These are phyloP conservation scores for Euwallacea fornicatus DNA, from an alignment of 1,140 invertebrate genomes.

Conservation along the genomic window DNA sequence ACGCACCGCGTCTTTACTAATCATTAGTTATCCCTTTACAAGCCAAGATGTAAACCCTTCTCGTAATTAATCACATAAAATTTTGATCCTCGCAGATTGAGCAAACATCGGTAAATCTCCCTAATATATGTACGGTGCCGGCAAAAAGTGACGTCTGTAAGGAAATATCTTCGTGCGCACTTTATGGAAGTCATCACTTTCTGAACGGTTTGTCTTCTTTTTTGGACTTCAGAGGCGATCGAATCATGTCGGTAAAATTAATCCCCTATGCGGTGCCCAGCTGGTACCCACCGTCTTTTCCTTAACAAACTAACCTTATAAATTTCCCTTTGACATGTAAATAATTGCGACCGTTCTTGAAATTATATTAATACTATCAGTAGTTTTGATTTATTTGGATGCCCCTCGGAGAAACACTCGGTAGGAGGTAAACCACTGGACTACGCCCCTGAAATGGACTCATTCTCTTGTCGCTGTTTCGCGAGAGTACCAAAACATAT, in stretches of 20 bases:
- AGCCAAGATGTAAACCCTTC: slow-evolving; percentile 41
- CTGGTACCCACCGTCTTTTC: slow-evolving; percentile 19
- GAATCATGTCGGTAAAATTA: slow-evolving; percentile 18
- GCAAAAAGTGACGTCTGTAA: slow-evolving; percentile 24
- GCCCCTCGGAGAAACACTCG: slow-evolving; percentile 23
- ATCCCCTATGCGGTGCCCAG: slow-evolving; percentile 17
- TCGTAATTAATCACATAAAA: slow-evolving; percentile 41
- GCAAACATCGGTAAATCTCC: slow-evolving; percentile 40
- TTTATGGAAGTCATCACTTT: slow-evolving; percentile 1
- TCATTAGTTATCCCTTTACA: slow-evolving; percentile 41
- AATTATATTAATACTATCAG: slow-evolving; percentile 38
- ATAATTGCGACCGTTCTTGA: slow-evolving; percentile 34
- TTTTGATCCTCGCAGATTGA: slow-evolving; percentile 34
- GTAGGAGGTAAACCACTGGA: slow-evolving; percentile 29
- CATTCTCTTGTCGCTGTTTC: no score
- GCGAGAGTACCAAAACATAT: no score
- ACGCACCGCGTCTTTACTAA: slow-evolving; percentile 41
- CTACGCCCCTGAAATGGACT: slow-evolving; percentile 28
- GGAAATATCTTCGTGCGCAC: neutral
- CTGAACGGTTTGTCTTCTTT: neutral
- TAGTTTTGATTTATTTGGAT: slow-evolving; percentile 35
- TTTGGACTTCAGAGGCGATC: slow-evolving; percentile 1
- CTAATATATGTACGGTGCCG: slow-evolving; percentile 30
- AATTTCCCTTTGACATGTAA: slow-evolving; percentile 35
- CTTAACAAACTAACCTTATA: slow-evolving; percentile 29